These are phyloP conservation scores for Trilocha varians DNA, from an alignment of 2,888 invertebrate genomes.

Conservation along the genomic window DNA sequence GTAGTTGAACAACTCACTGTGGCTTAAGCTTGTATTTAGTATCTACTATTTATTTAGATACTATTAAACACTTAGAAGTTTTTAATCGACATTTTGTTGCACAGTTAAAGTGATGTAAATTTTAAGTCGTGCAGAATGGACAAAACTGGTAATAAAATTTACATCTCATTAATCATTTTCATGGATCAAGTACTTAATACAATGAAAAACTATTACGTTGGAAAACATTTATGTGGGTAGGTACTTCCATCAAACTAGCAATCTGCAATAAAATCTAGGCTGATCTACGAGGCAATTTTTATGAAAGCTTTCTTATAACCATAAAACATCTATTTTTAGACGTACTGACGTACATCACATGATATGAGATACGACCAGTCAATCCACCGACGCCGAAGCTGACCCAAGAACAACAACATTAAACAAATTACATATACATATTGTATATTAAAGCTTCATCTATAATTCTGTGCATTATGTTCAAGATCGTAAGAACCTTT, in stretches of 20 bases:
- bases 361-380: constrained; percentile 19
- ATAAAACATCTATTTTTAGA: constrained; percentile 21
- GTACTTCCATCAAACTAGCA: background rate
- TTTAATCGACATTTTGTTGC: too few relatives aligned
- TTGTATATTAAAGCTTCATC: constrained; percentile 9
- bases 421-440: constrained; percentile 19
- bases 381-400: constrained; percentile 19
- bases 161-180: too few relatives aligned
- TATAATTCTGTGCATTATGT: too few relatives aligned
- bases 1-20: too few relatives aligned
- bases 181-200: too few relatives aligned
- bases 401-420: constrained; percentile 27
- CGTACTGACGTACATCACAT: constrained; percentile 22
- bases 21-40: too few relatives aligned
- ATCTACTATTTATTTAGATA: too few relatives aligned
- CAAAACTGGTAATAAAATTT: too few relatives aligned
- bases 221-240: background rate
- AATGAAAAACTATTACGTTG: background rate
- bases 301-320: constrained; percentile 11
- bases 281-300: constrained; percentile 7
- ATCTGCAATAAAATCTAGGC: background rate
- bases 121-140: too few relatives aligned
- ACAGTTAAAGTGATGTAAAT: too few relatives aligned
- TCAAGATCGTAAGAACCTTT: too few relatives aligned
- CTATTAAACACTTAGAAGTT: too few relatives aligned